A percentile compares a stretch with the other conserved stretches of the same genome.
These are phyloP conservation scores for Triplophysa yarkandensis DNA, from an alignment of 2,797 vertebrate species.

Conservation along the genomic window DNA sequence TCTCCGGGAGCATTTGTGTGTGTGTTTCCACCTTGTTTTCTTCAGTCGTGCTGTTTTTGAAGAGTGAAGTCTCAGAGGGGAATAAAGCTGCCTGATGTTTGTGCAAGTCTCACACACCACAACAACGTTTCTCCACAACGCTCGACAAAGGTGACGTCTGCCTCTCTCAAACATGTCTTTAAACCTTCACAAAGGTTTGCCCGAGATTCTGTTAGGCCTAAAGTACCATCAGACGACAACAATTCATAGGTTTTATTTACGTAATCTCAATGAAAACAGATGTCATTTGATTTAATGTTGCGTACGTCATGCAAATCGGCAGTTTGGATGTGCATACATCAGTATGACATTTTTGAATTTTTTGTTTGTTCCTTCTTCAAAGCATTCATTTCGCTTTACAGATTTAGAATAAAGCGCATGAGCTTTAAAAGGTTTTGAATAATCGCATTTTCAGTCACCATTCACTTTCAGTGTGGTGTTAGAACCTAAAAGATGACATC, in stretches of 20 bases:
- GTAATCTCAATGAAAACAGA: not conserved
- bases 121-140: slow-evolving; percentile 37
- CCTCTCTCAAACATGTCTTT: slow-evolving; percentile 17
- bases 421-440: not conserved
- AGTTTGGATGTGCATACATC: not conserved
- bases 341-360: not conserved
- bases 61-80: slow-evolving; percentile 46
- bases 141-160: slow-evolving; percentile 46
- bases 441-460: not conserved
- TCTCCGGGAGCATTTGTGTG: slow-evolving; percentile 8
- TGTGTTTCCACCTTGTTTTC: slow-evolving; percentile 48
- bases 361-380: not conserved
- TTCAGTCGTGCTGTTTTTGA: slow-evolving; percentile 48
- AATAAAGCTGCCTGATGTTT: slow-evolving; percentile 48
- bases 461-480: not conserved
- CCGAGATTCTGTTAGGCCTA: not conserved
- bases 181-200: slow-evolving; percentile 23
- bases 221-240: not conserved
- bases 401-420: not conserved
- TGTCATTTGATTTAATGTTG: not conserved
- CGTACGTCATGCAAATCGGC: not conserved
- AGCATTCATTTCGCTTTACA: not conserved
- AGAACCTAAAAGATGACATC: slow-evolving; percentile 33
- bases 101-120: slow-evolving; percentile 33
- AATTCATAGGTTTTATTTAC: too few relatives aligned